Base-by-base conservation (phyloP, 92 coral and sea anemone genomes). In the Umimayanthus chanpuru region DNA sequence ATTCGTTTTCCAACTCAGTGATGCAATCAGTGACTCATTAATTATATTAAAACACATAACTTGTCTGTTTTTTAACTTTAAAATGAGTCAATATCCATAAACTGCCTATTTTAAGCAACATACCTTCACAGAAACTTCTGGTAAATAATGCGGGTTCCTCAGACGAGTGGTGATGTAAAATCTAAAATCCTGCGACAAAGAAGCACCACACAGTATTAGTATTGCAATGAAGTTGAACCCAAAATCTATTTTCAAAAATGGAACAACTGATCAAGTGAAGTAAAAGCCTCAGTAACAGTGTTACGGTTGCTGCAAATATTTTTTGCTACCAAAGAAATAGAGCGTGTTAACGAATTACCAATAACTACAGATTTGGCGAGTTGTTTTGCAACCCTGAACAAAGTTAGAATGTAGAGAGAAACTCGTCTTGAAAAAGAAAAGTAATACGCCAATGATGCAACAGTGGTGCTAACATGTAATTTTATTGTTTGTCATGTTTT, bases 51-150 rank as follows among this genome's bases (percentile, higher is more conserved):
- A 61, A 61, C 6, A 6, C 23, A 61, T 53, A 53, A 53, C 14
- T 53, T 1, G 58, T 53, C 14, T 47, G 8, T n/a, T 32, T 21
- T 71, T 9, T 2, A 71, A 71, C 40, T 72, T 30, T 72, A 7
- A 43, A 8, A 9, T 32, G 23, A 11, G 21, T 36, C 12, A 21
- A 16, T 12, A 38, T 40, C 9, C 25, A 18, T 32, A 6, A 77
- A 40, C 30, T 23, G 15, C 80, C 2, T 23, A 25, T 44, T 44
- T 20, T 11, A 20, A 30, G n/a, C 49, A 15, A 14, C 16, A 38
- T 91, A 97, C 99, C 98, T 97, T 95, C 9, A 97, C 98, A 26
- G 99, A 93, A 15, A 97, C 99, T 76, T 97, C 99, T 5, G 99
- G 99, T 25, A 97, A 92, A 72, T 97, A 97, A 88, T 97, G 99